Percentiles rank a stretch among this genome's conserved stretches.
phyloP scores from a whole-genome alignment of 1,140 invertebrate species.

The Monomorium pharaonis region DNA sequence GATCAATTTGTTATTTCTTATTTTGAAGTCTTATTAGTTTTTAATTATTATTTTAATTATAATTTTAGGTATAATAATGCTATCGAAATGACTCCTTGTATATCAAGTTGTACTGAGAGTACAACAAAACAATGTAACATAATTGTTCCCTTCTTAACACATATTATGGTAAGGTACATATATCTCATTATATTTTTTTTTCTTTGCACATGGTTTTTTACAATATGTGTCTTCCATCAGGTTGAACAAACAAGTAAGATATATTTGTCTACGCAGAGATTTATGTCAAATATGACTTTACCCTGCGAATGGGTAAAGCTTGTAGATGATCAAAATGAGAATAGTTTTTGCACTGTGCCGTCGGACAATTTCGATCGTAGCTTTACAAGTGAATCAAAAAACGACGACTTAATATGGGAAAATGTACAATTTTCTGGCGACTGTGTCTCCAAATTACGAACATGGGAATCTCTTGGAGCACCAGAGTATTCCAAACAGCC shows the following conservation, averaged over 20 bases:
- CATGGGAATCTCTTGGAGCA: slow-evolving; percentile 81
- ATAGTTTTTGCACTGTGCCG: neutral
- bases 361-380: slow-evolving; percentile 54
- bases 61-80: slow-evolving; percentile 40
- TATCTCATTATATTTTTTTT: neutral
- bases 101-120: slow-evolving; percentile 35
- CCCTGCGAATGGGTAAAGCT: slow-evolving; percentile 14
- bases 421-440: neutral
- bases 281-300: slow-evolving; percentile 18
- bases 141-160: neutral
- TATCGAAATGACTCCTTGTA: slow-evolving; percentile 16
- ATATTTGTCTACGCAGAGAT: slow-evolving; percentile 55
- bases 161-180: slow-evolving; percentile 21
- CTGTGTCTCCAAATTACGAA: slow-evolving; percentile 66
- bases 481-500: slow-evolving; percentile 72
- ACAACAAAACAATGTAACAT: neutral
- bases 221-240: neutral
- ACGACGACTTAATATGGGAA: slow-evolving; percentile 32
- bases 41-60: neutral
- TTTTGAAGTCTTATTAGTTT: neutral
- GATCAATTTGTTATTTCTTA: too few relatives aligned
- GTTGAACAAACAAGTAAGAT: slow-evolving; percentile 39
- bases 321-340: slow-evolving; percentile 47
- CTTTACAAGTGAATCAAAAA: slow-evolving; percentile 33
- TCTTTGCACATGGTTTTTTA: neutral